These are phyloP conservation scores for Sparidentex hasta DNA, from an alignment of 2,797 vertebrate genomes.

Conservation along the genomic window DNA sequence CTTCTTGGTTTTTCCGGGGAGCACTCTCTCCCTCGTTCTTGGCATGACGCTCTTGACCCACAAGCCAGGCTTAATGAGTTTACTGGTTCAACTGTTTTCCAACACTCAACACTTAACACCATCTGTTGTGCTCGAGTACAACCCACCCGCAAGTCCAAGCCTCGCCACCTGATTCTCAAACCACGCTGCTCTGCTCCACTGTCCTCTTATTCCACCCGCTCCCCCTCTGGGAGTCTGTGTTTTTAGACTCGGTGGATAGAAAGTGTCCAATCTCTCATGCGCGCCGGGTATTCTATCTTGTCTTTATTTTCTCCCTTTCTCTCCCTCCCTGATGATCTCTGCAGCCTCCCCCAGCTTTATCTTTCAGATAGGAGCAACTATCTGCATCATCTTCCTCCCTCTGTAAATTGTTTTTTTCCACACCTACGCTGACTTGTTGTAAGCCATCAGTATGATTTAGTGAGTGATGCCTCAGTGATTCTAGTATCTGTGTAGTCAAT, in stretches of 20 bases:
- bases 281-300: slow-evolving; percentile 65
- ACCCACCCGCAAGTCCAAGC: slow-evolving; percentile 51
- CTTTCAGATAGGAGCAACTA: slow-evolving; percentile 63
- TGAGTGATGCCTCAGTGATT: slow-evolving; percentile 62
- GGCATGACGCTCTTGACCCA: slow-evolving; percentile 64
- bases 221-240: slow-evolving; percentile 63
- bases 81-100: slow-evolving; percentile 73
- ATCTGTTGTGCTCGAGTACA: slow-evolving; percentile 71
- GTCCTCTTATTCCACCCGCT: slow-evolving; percentile 57
- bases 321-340: slow-evolving; percentile 48
- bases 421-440: slow-evolving; percentile 66
- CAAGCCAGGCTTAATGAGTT: slow-evolving; percentile 73
- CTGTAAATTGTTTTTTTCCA: slow-evolving; percentile 72
- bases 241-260: slow-evolving; percentile 43
- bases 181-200: slow-evolving; percentile 28
- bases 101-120: slow-evolving; percentile 69
- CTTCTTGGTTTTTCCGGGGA: slow-evolving; percentile 22
- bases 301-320: slow-evolving; percentile 15
- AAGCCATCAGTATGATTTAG: slow-evolving; percentile 71
- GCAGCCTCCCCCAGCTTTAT: slow-evolving; percentile 59
- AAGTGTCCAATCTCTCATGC: slow-evolving; percentile 59
- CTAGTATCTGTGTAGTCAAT: slow-evolving; percentile 50
- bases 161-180: slow-evolving; percentile 57
- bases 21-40: slow-evolving; percentile 45
- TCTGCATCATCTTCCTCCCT: slow-evolving; percentile 74